A percentile compares a stretch with the other conserved stretches of the same genome.
These are phyloP conservation scores for Rotaria socialis DNA, from an alignment of 2,888 invertebrate species.

Conservation along the genomic window DNA sequence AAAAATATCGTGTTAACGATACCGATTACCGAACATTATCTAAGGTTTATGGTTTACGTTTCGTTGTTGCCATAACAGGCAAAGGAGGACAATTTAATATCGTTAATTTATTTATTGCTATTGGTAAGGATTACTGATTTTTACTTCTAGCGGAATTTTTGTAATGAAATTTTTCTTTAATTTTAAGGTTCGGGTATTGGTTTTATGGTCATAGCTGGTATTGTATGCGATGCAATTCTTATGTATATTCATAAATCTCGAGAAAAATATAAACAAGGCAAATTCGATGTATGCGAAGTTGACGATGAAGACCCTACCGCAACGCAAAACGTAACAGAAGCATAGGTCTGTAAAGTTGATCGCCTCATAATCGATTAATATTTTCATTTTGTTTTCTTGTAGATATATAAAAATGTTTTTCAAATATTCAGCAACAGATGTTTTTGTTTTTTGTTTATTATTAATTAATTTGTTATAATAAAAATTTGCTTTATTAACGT, in stretches of 20 bases:
- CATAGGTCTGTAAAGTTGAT: neutral
- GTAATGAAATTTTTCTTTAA: neutral
- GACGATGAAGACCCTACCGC: neutral
- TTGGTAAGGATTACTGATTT: constrained; percentile 50
- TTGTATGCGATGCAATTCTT: constrained; percentile 42
- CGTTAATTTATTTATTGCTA: constrained; percentile 61
- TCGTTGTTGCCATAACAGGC: constrained; percentile 61
- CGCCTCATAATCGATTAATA: no score
- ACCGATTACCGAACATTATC: constrained; percentile 56
- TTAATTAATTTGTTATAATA: no score
- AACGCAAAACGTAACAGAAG: neutral
- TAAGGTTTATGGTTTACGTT: constrained; percentile 62
- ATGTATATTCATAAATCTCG: constrained; percentile 41
- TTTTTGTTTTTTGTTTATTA: no score
- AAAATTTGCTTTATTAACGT: no score
- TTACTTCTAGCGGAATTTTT: no score
- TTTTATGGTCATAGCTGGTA: constrained; percentile 44
- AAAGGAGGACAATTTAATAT: constrained; percentile 61
- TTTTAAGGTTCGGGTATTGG: constrained; percentile 40
- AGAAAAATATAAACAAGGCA: constrained; percentile 5
- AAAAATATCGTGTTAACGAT: constrained; percentile 53
- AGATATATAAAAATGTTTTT: no score
- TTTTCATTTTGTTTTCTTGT: no score
- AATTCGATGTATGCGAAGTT: neutral
- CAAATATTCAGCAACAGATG: no score